Base-by-base conservation (phyloP, 2,797 vertebrate genomes). In the Neoniphon sammara region DNA sequence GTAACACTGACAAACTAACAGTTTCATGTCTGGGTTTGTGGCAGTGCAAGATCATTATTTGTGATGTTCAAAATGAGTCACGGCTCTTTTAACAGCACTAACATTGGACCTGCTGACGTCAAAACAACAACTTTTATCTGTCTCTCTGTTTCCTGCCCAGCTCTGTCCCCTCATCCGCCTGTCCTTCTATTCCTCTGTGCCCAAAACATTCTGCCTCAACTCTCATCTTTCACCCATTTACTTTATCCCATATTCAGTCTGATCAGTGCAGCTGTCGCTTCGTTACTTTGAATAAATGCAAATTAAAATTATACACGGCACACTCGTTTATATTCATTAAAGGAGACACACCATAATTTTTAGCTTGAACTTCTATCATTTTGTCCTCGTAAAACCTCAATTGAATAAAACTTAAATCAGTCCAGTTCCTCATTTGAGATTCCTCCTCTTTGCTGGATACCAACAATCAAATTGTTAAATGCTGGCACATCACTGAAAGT, bases 21-120 rank as follows among this genome's bases (percentile, higher is more conserved):
- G 78, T 80, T 84, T 54, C 58, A 47, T 60, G 54, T 74, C 47
- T 70, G 17, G 21, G 8, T 77, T 71, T 76, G 68, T 60, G 64
- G 56, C 15, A 10, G 17, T 49, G 49, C 36, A 44, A 70, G 25
- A 79, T 27, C 0, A 1, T 60, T 5, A 0, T 42, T 50, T 70
- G 7, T 7, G n/a, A 61, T 14, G 46, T 58, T 75, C 5, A 56
- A 58, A 39, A 3, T 54, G 9, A 78, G 39, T 75, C 30, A n/a
- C 52, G 52, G 0, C 2, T 6, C 1, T 27, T 54, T 25, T 14
- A 27, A 39, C 60, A 2, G 52, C 20, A 10, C 49, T 30, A 62
- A 39, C 34, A 20, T 66, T 2, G 15, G 2, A 60, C 5, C 20
- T 50, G 4, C 4, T 17, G 53, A 7, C 36, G 11, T 34, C 17